Conservation (phyloP, 2,888 invertebrate species). For the Resseliella maxima region DNA sequence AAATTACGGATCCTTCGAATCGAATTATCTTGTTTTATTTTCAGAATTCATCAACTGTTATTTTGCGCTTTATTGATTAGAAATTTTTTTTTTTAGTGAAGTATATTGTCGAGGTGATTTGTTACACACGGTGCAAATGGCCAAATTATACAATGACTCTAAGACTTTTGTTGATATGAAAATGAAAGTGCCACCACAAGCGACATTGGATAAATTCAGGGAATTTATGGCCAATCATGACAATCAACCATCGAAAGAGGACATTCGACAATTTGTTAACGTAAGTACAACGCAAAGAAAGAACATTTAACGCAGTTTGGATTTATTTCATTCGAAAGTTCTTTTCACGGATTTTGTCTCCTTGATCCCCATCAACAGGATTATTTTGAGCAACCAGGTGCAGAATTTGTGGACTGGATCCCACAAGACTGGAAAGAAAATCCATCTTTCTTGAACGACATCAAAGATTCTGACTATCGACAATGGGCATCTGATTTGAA, state of each 20-base stretch:
- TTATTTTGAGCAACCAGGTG: slow-evolving; percentile 68
- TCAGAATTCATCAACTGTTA: not conserved
- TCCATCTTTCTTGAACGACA: slow-evolving; percentile 78
- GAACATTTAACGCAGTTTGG: not conserved
- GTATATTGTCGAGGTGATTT: slow-evolving; percentile 86
- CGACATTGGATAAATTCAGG: slow-evolving; percentile 73
- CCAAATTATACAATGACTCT: slow-evolving; percentile 82
- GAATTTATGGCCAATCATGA: slow-evolving; percentile 71
- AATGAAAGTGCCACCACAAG: slow-evolving; percentile 75
- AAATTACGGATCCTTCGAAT: not conserved
- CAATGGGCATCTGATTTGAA: slow-evolving; percentile 81
- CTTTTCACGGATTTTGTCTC: not conserved
- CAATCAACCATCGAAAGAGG: slow-evolving; percentile 62
- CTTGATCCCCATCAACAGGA: not conserved
- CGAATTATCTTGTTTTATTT: not conserved
- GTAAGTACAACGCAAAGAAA: slow-evolving; percentile 7
- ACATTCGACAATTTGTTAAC: slow-evolving; percentile 52
- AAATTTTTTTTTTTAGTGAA: slow-evolving; percentile 69
- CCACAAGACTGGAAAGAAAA: slow-evolving; percentile 81
- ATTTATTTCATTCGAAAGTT: not conserved
- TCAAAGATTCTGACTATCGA: slow-evolving; percentile 77
- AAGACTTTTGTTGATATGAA: slow-evolving; percentile 94
- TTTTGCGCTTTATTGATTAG: not conserved
- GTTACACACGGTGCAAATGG: slow-evolving; percentile 85
- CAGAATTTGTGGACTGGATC: slow-evolving; percentile 78